Percentiles rank a stretch among this genome's conserved stretches.
These are phyloP conservation scores for Illadopsis cleaveri DNA, from an alignment of 2,113 vertebrate genomes.

Conservation along the genomic window DNA sequence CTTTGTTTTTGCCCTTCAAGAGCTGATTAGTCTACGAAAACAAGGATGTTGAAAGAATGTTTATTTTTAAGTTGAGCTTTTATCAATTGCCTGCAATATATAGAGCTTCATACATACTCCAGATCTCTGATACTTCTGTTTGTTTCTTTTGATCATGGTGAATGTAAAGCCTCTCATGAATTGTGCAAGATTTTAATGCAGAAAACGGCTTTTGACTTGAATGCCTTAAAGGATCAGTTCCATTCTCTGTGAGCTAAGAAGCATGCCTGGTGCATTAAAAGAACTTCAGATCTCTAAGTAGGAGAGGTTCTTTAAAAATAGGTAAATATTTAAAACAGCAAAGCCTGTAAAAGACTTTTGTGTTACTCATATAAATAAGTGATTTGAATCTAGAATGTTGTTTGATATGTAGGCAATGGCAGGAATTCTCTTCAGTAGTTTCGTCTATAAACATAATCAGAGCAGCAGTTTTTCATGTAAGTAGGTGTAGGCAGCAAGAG, in stretches of 20 bases:
- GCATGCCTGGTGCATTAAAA: neutral
- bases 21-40: neutral
- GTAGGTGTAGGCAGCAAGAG: neutral
- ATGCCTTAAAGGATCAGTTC: neutral
- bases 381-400: neutral
- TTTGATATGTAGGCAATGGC: neutral
- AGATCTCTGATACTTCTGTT: neutral
- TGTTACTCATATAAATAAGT: neutral
- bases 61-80: conserved; percentile 8
- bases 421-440: neutral
- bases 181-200: neutral
- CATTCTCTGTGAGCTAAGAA: neutral
- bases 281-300: neutral
- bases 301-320: neutral
- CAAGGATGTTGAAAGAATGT: neutral
- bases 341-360: neutral
- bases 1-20: neutral
- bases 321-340: neutral
- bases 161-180: neutral
- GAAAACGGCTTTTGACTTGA: neutral
- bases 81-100: neutral
- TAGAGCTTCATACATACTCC: neutral
- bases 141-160: neutral
- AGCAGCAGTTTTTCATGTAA: neutral
- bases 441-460: neutral